Evolutionary conservation across 2,888 invertebrate species (phyloP), one percentile per base, ranked within the genome.

Genomic region (Hydrotaea cyrtoneurina): DNA sequence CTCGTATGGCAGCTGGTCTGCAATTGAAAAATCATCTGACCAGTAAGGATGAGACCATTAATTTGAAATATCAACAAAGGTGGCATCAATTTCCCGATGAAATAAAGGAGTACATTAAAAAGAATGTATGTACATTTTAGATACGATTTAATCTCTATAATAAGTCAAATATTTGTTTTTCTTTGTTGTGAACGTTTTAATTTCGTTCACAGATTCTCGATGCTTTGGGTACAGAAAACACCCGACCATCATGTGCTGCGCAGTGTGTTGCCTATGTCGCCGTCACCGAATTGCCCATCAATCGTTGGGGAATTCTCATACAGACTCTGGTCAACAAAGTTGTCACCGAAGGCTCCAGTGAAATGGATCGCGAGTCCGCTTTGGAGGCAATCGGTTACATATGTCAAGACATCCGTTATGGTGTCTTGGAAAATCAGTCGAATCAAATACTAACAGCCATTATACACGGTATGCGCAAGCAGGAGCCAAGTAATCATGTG

Each of bases 251-350:
- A 89, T 98, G 98, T 74, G 99, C 99, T 8, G 99, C 99, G 0
- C 99, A 99, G 93, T 99, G 99, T 93, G 98, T 99, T 64, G 99
- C 99, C 0, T 98, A 98, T 92, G 98, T 99, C 83, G 99, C 99
- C 0, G 98, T 99, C 72, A 96, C 98, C 43, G 99, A 99, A 93
- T 93, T 99, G 83, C 97, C 99, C 0, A 95, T 96, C 72, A 95
- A 96, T 79, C 96, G 98, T 89, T 99, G 99, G 99, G 96, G 95
- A 86, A 97, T 98, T 88, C 94, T 99, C 7, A 98, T 99, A 88
- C 94, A 94, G 66, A 94, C 95, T 15, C 94, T 99, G 87, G 98
- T 98, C 80, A 95, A 95, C 92, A 99, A 99, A 94, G 98, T 99
- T 79, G 96, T 97, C 17, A 96, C 96, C 91, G 94, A 95, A 69